phyloP scores from a whole-genome alignment of 2,888 invertebrate species.

The Calameuta filiformis region DNA sequence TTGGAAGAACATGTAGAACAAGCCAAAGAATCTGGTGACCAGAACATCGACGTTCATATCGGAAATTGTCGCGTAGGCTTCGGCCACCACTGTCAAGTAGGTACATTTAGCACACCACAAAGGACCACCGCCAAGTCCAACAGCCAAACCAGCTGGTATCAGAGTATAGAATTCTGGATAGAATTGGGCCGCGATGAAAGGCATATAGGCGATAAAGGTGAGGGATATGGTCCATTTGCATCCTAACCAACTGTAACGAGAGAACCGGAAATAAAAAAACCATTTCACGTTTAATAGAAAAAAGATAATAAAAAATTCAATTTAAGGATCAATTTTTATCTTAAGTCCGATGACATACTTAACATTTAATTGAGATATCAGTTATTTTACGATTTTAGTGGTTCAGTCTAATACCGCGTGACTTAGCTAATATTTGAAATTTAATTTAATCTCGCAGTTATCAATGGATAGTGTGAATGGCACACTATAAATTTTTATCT shows the following conservation, averaged over 20 bases:
- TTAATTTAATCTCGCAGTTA: too few relatives aligned
- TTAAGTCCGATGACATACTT: too few relatives aligned
- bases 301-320: too few relatives aligned
- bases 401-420: too few relatives aligned
- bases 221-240: constrained; percentile 91
- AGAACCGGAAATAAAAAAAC: background rate
- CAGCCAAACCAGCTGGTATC: constrained; percentile 84
- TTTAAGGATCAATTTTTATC: too few relatives aligned
- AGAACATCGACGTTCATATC: constrained; percentile 79
- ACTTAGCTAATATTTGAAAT: too few relatives aligned
- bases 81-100: constrained; percentile 86
- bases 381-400: too few relatives aligned
- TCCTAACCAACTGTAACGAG: constrained; percentile 79
- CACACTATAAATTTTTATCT: too few relatives aligned
- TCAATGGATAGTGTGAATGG: too few relatives aligned
- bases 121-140: constrained; percentile 91
- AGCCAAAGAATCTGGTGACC: constrained; percentile 91
- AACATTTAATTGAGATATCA: too few relatives aligned
- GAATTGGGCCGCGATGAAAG: constrained; percentile 92
- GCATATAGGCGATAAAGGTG: constrained; percentile 89
- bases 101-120: constrained; percentile 97
- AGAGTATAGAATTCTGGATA: constrained; percentile 87
- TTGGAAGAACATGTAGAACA: constrained; percentile 97
- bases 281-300: too few relatives aligned
- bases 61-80: constrained; percentile 81